phyloP scores from a whole-genome alignment of 2,113 vertebrate species.

The Edolisoma coerulescens region DNA sequence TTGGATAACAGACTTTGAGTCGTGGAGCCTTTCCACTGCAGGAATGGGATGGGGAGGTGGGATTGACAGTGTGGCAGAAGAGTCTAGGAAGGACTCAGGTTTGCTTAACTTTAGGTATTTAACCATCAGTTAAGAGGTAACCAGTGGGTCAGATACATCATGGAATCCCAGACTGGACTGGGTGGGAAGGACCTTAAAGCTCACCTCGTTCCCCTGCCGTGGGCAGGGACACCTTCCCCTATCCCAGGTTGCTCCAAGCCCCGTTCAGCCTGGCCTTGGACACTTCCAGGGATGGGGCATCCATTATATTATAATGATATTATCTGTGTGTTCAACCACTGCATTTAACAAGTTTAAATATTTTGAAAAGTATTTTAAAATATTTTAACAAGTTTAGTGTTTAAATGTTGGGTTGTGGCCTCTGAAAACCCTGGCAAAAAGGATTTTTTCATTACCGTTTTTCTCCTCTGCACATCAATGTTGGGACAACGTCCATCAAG shows the following conservation, averaged over 20 bases:
- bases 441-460: background rate
- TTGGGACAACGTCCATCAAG: accelerated
- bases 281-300: background rate
- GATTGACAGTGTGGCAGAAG: background rate
- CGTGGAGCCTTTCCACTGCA: background rate
- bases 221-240: background rate
- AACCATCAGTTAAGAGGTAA: background rate
- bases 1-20: background rate
- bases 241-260: background rate
- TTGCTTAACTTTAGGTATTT: background rate
- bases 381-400: background rate
- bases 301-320: background rate
- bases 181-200: background rate
- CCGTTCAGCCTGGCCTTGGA: background rate
- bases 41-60: background rate
- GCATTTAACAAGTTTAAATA: too few species aligned
- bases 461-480: accelerated
- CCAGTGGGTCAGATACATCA: background rate
- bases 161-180: background rate
- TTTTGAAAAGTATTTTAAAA: background rate
- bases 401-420: background rate
- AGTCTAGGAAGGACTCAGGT: background rate
- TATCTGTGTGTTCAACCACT: background rate
- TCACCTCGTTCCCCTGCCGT: background rate
- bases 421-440: background rate